These are phyloP conservation scores for Drosophila heteroneura DNA, from an alignment of 2,888 invertebrate species.

Conservation along the genomic window DNA sequence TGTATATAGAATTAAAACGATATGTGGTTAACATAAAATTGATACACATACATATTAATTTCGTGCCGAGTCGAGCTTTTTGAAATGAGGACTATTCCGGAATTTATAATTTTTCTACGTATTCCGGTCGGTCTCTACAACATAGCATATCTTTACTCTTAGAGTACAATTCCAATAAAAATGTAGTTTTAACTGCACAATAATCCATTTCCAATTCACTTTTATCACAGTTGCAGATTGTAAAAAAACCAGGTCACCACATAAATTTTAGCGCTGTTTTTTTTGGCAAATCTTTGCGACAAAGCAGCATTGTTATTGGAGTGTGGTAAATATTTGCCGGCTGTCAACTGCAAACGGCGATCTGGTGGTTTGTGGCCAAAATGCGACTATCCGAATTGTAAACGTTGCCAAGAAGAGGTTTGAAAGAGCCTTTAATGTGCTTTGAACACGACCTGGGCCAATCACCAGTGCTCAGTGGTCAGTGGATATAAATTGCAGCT, in stretches of 20 bases:
- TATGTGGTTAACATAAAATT: neutral
- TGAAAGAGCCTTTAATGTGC: constrained; percentile 28
- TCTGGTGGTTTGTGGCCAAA: constrained; percentile 55
- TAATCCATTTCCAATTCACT: neutral
- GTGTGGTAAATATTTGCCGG: constrained; percentile 60
- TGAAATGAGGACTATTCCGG: too few species aligned
- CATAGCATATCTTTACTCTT: neutral
- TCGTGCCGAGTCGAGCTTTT: too few species aligned
- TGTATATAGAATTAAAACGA: neutral
- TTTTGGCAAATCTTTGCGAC: constrained; percentile 25
- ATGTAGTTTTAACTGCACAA: neutral
- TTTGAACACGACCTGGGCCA: constrained; percentile 54
- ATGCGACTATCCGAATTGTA: constrained; percentile 8
- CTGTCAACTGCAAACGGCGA: constrained; percentile 32
- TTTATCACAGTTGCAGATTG: constrained; percentile 5
- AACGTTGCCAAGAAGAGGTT: constrained; percentile 11
- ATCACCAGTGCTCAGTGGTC: constrained; percentile 38
- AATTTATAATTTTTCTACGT: neutral
- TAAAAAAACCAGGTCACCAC: constrained; percentile 62
- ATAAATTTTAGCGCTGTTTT: constrained; percentile 59
- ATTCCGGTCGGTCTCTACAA: neutral
- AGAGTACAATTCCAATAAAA: neutral
- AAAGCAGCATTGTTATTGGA: constrained; percentile 25
- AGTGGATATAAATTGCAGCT: constrained; percentile 54
- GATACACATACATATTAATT: neutral